phyloP scores from a whole-genome alignment of 2,113 vertebrate genomes.

The Xenus cinereus region DNA sequence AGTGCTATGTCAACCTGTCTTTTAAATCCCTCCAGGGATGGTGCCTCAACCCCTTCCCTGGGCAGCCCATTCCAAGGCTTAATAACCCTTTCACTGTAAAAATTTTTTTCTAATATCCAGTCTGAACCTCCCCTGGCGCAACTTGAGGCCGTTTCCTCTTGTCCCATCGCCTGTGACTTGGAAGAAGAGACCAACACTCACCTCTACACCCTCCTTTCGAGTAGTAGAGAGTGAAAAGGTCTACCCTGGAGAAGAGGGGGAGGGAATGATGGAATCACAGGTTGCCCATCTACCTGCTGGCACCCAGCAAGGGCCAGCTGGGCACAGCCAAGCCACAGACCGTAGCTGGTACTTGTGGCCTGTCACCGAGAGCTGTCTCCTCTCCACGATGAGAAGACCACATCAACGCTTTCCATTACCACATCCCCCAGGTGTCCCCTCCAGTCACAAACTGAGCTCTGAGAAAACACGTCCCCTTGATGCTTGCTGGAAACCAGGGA shows the following conservation, averaged over 20 bases:
- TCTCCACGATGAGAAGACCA: background rate
- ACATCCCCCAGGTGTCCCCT: background rate
- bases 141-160: too few species aligned
- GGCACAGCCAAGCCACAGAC: background rate
- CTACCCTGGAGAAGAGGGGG: background rate
- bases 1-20: too few species aligned
- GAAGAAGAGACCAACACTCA: too few species aligned
- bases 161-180: too few species aligned
- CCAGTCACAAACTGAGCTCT: background rate
- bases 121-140: too few species aligned
- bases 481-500: background rate
- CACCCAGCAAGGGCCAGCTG: background rate
- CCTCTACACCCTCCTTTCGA: too few species aligned
- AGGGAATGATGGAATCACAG: background rate
- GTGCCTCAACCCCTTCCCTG: too few species aligned
- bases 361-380: accelerated
- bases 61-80: too few species aligned
- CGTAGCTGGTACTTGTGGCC: background rate
- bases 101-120: too few species aligned
- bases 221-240: too few species aligned
- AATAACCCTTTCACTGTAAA: too few species aligned
- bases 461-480: background rate
- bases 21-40: too few species aligned
- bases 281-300: background rate
- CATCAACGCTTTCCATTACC: accelerated